Percentiles rank a stretch among this genome's conserved stretches.
These are phyloP conservation scores for Sitta carolinensis DNA, from an alignment of 2,797 vertebrate species.

Conservation along the genomic window DNA sequence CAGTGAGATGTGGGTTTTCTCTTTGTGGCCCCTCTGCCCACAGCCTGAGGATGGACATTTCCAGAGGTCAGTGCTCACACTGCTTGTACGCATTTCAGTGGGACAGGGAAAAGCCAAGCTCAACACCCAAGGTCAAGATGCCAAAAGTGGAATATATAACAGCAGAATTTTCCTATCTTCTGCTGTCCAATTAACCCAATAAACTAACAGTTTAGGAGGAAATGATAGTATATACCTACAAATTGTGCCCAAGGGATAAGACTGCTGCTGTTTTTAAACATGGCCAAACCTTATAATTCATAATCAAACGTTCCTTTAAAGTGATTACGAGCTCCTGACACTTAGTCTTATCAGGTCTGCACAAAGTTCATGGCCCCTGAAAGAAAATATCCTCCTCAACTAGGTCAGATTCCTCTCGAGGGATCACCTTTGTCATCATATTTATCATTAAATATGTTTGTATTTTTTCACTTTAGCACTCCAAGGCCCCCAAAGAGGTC, in stretches of 20 bases:
- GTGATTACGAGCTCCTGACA: neutral
- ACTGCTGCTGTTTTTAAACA: neutral
- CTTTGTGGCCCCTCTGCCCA: neutral
- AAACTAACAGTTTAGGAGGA: neutral
- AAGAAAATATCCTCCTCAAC: neutral
- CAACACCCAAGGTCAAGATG: neutral
- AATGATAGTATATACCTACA: neutral
- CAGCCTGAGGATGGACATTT: neutral
- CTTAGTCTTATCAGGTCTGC: neutral
- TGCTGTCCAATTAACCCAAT: neutral
- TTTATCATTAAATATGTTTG: neutral
- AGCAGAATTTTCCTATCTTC: neutral
- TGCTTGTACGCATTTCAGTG: rapidly evolving
- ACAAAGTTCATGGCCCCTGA: neutral
- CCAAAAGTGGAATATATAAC: neutral
- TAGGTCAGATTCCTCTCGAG: neutral
- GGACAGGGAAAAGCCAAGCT: neutral
- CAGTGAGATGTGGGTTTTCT: neutral
- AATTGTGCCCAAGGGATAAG: neutral
- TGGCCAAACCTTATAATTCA: neutral
- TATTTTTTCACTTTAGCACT: neutral
- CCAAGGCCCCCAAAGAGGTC: neutral
- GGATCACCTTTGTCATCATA: neutral
- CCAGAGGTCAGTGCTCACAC: neutral
- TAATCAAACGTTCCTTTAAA: neutral